phyloP scores from a whole-genome alignment of 2,113 vertebrate species.

The Dicaeum eximium region DNA sequence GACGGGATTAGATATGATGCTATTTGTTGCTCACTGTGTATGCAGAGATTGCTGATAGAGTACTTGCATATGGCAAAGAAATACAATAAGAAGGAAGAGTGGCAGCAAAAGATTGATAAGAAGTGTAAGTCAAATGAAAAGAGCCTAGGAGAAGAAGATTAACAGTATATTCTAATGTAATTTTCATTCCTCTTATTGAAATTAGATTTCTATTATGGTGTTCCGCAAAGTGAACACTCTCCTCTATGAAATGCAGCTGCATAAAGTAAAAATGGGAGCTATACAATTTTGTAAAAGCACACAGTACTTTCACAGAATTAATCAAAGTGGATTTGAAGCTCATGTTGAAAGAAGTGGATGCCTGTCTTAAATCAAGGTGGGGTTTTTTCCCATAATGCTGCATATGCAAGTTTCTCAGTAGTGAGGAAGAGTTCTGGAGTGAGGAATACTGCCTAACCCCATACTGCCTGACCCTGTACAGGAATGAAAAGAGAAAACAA shows the following conservation, averaged over 20 bases:
- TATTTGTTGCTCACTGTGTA: slow-evolving; percentile 15
- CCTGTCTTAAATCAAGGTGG: background rate
- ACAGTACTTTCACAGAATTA: background rate
- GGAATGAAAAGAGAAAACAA: background rate
- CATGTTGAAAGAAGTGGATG: background rate
- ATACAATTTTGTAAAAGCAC: background rate
- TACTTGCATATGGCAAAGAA: background rate
- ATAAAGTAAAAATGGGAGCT: background rate
- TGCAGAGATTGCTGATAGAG: background rate
- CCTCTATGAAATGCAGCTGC: background rate
- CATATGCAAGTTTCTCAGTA: background rate
- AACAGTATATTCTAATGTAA: background rate
- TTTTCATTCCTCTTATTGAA: slow-evolving; percentile 22
- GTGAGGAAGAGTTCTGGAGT: background rate
- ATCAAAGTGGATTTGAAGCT: background rate
- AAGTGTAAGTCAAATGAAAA: background rate
- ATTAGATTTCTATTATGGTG: background rate
- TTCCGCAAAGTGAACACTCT: background rate
- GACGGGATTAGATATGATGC: slow-evolving; percentile 21
- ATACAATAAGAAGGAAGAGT: background rate
- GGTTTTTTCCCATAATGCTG: background rate
- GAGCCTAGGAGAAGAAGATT: background rate
- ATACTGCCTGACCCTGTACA: background rate
- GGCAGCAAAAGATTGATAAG: slow-evolving; percentile 14
- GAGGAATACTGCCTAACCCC: background rate